phyloP scores from a whole-genome alignment of 2,888 invertebrate genomes.

The Allophyes oxyacanthae region DNA sequence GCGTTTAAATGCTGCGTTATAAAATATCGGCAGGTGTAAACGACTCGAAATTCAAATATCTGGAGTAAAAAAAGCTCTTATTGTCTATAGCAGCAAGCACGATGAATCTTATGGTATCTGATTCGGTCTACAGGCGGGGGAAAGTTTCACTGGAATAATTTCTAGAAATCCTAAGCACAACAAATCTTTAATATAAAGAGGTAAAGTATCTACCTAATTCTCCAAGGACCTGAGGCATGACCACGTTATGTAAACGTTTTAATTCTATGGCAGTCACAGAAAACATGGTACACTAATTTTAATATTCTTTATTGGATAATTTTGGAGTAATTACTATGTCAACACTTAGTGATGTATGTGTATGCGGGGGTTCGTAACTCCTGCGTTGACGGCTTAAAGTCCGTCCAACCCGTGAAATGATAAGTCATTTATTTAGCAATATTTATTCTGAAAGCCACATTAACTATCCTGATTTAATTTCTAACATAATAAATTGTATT shows the following conservation, averaged over 20 bases:
- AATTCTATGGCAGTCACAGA: conserved; percentile 19
- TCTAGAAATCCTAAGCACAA: no score
- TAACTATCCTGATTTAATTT: no score
- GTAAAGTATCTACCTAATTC: not conserved
- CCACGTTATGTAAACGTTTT: conserved; percentile 31
- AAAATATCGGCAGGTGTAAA: conserved; percentile 81
- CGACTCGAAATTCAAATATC: conserved; percentile 31
- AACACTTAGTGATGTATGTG: conserved; percentile 32
- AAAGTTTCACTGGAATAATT: no score
- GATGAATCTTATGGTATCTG: no score
- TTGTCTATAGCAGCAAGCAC: not conserved
- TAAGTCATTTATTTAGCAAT: conserved; percentile 4
- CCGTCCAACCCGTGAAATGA: conserved; percentile 20
- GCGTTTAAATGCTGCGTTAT: conserved; percentile 80
- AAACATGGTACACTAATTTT: conserved; percentile 34
- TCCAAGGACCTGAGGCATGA: conserved; percentile 20
- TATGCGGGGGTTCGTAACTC: conserved; percentile 36
- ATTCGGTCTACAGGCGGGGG: no score
- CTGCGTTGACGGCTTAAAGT: conserved; percentile 33
- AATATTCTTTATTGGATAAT: conserved; percentile 47
- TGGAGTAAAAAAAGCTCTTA: conserved; percentile 4
- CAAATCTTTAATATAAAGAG: no score
- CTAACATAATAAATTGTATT: not conserved
- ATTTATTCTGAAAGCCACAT: no score
- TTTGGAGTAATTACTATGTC: conserved; percentile 44